phyloP scores from a whole-genome alignment of 2,888 invertebrate species.

The Anagyrus pseudococci region DNA sequence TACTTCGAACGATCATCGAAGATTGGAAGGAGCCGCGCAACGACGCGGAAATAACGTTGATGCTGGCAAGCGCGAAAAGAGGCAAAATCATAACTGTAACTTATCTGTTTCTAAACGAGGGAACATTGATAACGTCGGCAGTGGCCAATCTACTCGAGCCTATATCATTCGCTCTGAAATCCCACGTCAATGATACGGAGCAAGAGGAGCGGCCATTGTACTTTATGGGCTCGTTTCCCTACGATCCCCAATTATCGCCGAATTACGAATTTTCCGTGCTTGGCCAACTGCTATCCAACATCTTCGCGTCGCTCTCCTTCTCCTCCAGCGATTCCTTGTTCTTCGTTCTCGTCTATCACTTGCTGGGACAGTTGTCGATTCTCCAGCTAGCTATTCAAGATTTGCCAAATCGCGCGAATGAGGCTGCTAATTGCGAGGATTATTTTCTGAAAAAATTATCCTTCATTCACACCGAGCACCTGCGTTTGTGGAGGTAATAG shows the following conservation, averaged over 20 bases:
- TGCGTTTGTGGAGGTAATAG: constrained; percentile 7
- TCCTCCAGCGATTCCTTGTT: constrained; percentile 46
- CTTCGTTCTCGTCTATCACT: constrained; percentile 45
- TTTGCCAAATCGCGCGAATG: neutral
- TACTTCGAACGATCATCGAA: constrained; percentile 22
- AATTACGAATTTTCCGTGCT: constrained; percentile 45
- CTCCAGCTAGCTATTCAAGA: neutral
- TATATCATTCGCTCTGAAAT: constrained; percentile 1
- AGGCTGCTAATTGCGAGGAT: neutral
- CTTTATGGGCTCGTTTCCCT: constrained; percentile 43
- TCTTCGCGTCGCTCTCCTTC: constrained; percentile 42
- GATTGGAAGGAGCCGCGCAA: constrained; percentile 36
- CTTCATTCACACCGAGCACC: constrained; percentile 1
- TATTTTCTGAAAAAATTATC: neutral
- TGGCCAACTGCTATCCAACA: constrained; percentile 43
- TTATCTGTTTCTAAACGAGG: constrained; percentile 40
- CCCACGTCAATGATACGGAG: neutral
- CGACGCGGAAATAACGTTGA: constrained; percentile 28
- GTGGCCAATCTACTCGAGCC: constrained; percentile 11
- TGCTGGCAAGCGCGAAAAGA: constrained; percentile 40
- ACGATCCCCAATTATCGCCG: constrained; percentile 41
- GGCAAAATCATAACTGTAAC: constrained; percentile 41
- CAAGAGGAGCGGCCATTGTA: constrained; percentile 33
- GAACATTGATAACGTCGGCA: constrained; percentile 19
- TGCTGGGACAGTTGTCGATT: constrained; percentile 47